Base-by-base conservation (phyloP, 2,113 vertebrate species). In the Hirundichthys speculiger region DNA sequence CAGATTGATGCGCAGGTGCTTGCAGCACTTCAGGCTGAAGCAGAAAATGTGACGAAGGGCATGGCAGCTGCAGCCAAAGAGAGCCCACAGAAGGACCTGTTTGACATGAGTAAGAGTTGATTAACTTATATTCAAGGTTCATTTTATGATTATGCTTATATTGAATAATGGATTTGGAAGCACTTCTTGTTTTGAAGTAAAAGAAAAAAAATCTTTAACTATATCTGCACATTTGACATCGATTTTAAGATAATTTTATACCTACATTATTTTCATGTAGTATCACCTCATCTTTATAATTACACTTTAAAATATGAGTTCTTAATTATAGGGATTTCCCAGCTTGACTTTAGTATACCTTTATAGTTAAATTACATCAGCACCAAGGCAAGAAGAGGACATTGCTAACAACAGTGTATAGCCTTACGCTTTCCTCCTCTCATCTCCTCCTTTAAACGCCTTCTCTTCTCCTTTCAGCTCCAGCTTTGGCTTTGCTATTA, bases 91-190 rank as follows among this genome's bases (percentile, higher is more conserved):
- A 98, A 94, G 84, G 98, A 99, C 89, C 90, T 98, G 59, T 99
- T 99, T 71, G 98, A 99, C 84, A 99, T 99, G 98, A 99, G 98
- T 99, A 90, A 92, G 96, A 80, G 3, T 34, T 7, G 30, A 10
- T 9, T 34, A 9, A 9, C 6, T 34, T 34, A 10, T 34, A 34
- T 34, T 34, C 6, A 34, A 3, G 6, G 6, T 34, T 34, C 30
- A 34, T 34, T 34, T 34, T 4, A 34, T 34, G 30, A 9, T 34
- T 34, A 34, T 34, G 11, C 30, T 34, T 34, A 1, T 1, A 9
- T 34, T 34, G 27, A 27, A 27, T 34, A 34, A 34, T 34, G 30
- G 30, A 34, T 34, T 7, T 34, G 9, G 30, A n/a, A n/a, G n/a
- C n/a, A n/a, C n/a, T n/a, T n/a, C n/a, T n/a, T n/a, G n/a, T n/a